phyloP scores from a whole-genome alignment of 1,140 invertebrate genomes.

The Cephus cinctus region DNA sequence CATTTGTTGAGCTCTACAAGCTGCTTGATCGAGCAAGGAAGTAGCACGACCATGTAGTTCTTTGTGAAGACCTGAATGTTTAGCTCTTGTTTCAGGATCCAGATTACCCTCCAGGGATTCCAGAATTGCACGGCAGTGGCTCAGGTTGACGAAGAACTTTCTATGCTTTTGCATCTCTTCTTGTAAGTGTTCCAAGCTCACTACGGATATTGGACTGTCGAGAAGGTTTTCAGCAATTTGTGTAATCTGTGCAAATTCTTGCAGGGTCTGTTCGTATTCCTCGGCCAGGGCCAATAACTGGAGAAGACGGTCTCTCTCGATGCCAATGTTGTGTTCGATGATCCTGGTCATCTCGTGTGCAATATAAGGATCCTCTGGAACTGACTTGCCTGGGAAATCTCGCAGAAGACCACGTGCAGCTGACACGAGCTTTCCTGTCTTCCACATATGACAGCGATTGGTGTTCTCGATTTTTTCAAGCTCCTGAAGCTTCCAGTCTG shows the following conservation, averaged over 20 bases:
- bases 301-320: conserved; percentile 72
- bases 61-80: conserved; percentile 73
- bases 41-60: conserved; percentile 72
- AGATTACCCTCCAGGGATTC: conserved; percentile 82
- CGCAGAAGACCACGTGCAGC: conserved; percentile 58
- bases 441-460: conserved; percentile 58
- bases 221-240: conserved; percentile 77
- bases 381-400: conserved; percentile 65
- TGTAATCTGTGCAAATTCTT: conserved; percentile 81
- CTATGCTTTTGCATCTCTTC: conserved; percentile 87
- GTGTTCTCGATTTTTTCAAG: conserved; percentile 65
- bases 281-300: conserved; percentile 73
- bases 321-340: conserved; percentile 65
- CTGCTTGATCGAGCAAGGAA: conserved; percentile 74
- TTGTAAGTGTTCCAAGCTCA: conserved; percentile 72
- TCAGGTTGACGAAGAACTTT: conserved; percentile 85
- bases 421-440: conserved; percentile 55
- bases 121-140: conserved; percentile 78
- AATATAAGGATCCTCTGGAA: conserved; percentile 65
- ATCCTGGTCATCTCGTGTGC: conserved; percentile 67
- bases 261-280: conserved; percentile 83
- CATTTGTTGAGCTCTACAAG: conserved; percentile 76
- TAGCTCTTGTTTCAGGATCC: conserved; percentile 72
- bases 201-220: conserved; percentile 72
- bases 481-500: conserved; percentile 63